Evolutionary conservation across 2,888 invertebrate genomes (phyloP), one percentile per base, ranked within the genome.

Genomic region (Dolichomitus sp.): DNA sequence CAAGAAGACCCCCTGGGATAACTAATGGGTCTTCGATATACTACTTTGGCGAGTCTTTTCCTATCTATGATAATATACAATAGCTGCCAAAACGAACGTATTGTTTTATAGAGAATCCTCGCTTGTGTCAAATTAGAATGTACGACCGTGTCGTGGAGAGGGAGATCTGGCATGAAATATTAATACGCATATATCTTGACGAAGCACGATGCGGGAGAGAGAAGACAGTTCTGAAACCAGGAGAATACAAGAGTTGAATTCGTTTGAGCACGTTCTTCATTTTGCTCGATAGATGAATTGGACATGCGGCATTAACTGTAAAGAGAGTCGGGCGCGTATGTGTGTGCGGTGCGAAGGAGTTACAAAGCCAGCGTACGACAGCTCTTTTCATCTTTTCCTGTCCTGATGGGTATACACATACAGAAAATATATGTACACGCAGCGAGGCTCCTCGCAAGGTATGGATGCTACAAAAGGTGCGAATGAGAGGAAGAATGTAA

Each of bases 231-330:
- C 78, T 33, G 65, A 70, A 68, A 78, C 65, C 54, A 52, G 19
- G 11, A 70, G 37, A 70, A 82, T 77, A 45, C 70, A 50, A 17
- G 37, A 52, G 63, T 27, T 40, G 73, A 37, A 27, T 69, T 23
- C 69, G 40, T 54, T 40, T 52, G 40, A 19, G 7, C 7, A 12
- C n/a, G 23, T 69, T 54, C 23, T 52, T 74, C 65, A 69, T 82
- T 74, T 65, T 70, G 66, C 77, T 78, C 68, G 80, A 85, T 84
- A 82, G 77, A 84, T 76, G 66, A 80, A 82, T 76, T 45, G 66
- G 79, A 76, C 79, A 82, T 50, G 68, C 86, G 68, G 66, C 73
- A 73, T 81, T 81, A 77, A 73, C 81, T 54, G 72, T 77, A 68
- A 72, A 75, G 70, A 75, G 70, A 65, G 37, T 61, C 54, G 54